Conservation (phyloP, 2,797 vertebrate genomes). For the Tragelaphus eurycerus region DNA sequence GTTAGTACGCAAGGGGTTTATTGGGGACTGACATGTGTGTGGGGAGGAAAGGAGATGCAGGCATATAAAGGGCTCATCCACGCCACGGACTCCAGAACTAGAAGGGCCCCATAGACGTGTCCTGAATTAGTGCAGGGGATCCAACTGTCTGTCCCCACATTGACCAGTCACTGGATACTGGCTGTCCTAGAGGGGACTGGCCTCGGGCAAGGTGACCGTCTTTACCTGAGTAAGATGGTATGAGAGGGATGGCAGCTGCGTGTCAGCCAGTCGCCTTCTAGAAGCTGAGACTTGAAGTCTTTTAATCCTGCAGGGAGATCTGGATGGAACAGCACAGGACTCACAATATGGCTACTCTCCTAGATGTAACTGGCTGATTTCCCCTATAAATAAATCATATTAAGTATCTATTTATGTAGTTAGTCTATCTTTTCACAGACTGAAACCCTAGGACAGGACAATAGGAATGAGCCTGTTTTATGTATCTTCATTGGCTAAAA, state of each 20-base stretch:
- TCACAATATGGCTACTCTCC: rapidly evolving
- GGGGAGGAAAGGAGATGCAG: not conserved
- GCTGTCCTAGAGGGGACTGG: not conserved
- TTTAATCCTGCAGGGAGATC: not conserved
- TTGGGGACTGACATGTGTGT: rapidly evolving
- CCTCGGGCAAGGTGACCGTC: rapidly evolving
- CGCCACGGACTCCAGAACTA: not conserved
- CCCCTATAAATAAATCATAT: not conserved
- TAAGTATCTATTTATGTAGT: not conserved
- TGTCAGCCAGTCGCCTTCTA: not conserved
- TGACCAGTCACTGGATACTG: not conserved
- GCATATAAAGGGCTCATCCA: not conserved
- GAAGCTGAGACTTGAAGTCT: not conserved
- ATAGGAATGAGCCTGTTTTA: not conserved
- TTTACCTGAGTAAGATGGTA: not conserved
- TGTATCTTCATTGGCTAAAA: not conserved
- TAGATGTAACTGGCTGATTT: not conserved
- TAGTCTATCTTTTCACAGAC: not conserved
- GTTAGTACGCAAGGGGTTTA: not conserved
- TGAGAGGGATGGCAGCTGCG: not conserved
- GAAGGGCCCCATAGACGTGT: not conserved
- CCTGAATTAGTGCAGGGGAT: not conserved
- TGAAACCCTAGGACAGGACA: not conserved
- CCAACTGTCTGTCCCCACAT: not conserved
- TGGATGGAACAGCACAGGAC: too few relatives aligned